A percentile compares a stretch with the other conserved stretches of the same genome.
phyloP scores from a whole-genome alignment of 2,113 vertebrate genomes.

The Hippocampus guttulatus region DNA sequence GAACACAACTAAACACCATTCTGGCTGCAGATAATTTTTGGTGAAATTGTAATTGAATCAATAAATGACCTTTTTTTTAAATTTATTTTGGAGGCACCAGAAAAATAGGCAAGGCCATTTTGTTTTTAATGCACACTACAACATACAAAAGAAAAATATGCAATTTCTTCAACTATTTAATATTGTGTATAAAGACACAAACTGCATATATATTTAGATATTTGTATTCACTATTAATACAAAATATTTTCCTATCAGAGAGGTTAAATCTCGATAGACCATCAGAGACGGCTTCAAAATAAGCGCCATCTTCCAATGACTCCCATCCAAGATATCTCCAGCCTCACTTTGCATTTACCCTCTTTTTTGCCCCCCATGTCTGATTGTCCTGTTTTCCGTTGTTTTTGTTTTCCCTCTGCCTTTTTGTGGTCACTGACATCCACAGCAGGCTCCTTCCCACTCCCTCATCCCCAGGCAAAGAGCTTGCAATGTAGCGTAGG shows the following conservation, averaged over 20 bases:
- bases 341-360: constrained; percentile 27
- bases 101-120: no score
- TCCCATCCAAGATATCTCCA: constrained; percentile 37
- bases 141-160: not conserved
- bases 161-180: not conserved
- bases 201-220: not conserved
- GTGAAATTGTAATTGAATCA: not conserved
- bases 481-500: constrained; percentile 54
- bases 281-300: constrained; percentile 6
- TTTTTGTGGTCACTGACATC: constrained; percentile 61
- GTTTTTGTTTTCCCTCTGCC: constrained; percentile 14
- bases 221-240: not conserved
- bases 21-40: not conserved
- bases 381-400: constrained; percentile 37
- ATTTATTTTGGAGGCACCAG: no score
- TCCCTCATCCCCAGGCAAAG: constrained; percentile 56
- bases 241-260: constrained; percentile 22
- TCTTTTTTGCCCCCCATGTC: constrained; percentile 1
- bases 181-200: not conserved
- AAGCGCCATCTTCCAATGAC: constrained; percentile 27
- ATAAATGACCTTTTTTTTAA: not conserved
- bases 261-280: not conserved
- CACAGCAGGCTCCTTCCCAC: constrained; percentile 59
- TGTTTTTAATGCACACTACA: no score
- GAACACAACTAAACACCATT: not conserved